A percentile compares a stretch with the other conserved stretches of the same genome.
Evolutionary conservation across 1,140 invertebrate genomes (phyloP).

Genomic region (Xylocopa sonorina): DNA sequence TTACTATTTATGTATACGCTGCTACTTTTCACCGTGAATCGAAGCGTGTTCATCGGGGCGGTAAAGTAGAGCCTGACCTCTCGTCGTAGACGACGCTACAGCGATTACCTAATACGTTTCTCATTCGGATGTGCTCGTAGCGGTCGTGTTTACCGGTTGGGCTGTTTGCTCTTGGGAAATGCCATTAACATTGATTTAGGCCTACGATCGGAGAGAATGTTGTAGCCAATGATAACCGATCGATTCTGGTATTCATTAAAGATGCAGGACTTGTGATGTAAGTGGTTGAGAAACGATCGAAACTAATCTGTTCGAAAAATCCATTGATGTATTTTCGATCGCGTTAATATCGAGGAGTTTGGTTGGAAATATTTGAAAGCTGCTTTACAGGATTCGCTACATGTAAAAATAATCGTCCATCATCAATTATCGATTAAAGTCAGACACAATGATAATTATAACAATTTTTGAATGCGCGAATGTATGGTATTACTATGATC

Average conservation of each 20-base stretch:
- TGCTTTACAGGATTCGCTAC: too few species aligned
- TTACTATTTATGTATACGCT: neutral
- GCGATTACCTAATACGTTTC: neutral
- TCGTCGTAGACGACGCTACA: neutral
- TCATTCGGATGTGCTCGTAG: too few species aligned
- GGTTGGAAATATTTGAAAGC: too few species aligned
- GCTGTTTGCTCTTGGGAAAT: neutral
- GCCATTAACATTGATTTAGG: neutral
- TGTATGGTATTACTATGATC: neutral
- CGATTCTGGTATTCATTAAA: constrained; percentile 41
- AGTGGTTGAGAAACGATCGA: neutral
- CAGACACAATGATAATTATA: too few species aligned
- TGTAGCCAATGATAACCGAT: constrained; percentile 35
- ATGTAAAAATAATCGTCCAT: too few species aligned
- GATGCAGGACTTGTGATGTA: neutral
- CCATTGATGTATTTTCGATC: neutral
- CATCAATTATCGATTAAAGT: too few species aligned
- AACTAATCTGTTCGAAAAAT: constrained; percentile 1
- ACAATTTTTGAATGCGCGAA: neutral
- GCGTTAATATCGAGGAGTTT: neutral
- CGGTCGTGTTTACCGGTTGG: neutral
- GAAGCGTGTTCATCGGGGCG: too few species aligned
- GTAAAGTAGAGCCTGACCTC: neutral
- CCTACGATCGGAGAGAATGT: constrained; percentile 7
- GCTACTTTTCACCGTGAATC: too few species aligned